Percentiles rank a stretch among this genome's conserved stretches.
These are phyloP conservation scores for Argyrosomus regius DNA, from an alignment of 2,797 vertebrate genomes.

Conservation along the genomic window DNA sequence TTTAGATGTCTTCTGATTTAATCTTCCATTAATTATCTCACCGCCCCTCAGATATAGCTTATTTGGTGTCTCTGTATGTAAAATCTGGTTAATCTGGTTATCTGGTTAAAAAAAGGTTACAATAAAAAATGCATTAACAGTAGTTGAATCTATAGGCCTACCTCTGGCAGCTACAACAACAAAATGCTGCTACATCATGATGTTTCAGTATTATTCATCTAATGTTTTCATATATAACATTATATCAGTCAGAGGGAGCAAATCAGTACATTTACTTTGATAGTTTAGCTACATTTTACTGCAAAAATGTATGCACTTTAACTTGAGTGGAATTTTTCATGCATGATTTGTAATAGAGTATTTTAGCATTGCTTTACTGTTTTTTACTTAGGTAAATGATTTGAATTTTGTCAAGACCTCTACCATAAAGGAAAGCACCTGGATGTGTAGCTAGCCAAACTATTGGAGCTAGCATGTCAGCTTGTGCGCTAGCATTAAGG, in stretches of 20 bases:
- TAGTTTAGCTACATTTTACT: slow-evolving; percentile 2
- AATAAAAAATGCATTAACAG: not conserved
- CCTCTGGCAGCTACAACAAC: not conserved
- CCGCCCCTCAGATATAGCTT: not conserved
- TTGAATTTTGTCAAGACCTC: not conserved
- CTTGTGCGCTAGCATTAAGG: not conserved
- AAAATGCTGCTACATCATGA: no score
- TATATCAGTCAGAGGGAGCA: not conserved
- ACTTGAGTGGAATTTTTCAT: not conserved
- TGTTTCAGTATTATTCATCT: no score
- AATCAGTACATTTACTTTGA: not conserved
- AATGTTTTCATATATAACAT: slow-evolving; percentile 2
- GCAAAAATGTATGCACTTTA: not conserved
- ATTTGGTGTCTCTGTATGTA: not conserved
- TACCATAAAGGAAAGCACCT: not conserved
- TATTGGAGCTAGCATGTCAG: not conserved
- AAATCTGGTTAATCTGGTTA: not conserved
- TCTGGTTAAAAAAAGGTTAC: no score
- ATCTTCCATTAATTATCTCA: not conserved
- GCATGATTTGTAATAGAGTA: not conserved
- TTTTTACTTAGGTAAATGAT: not conserved
- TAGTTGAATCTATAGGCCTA: not conserved
- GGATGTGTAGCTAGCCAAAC: not conserved
- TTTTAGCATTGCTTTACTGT: not conserved
- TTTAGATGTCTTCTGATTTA: not conserved